These are phyloP conservation scores for Cherax destructor DNA, from an alignment of 1,140 invertebrate species.

Conservation along the genomic window DNA sequence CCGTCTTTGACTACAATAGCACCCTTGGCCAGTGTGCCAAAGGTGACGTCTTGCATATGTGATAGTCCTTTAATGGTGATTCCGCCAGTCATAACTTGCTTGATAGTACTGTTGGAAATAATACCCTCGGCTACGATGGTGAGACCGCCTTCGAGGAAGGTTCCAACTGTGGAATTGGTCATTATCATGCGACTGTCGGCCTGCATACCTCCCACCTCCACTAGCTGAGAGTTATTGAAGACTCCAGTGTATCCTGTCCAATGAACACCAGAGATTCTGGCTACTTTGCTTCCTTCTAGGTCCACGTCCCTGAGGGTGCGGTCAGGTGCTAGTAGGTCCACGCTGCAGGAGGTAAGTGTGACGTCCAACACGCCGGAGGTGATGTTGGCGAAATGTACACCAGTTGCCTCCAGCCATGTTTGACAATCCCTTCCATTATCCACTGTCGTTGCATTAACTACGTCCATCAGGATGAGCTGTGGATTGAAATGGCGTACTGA, in stretches of 20 bases:
- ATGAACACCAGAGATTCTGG: conserved; percentile 25
- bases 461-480: conserved; percentile 50
- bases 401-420: conserved; percentile 52
- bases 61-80: conserved; percentile 19
- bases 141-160: conserved; percentile 7
- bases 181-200: conserved; percentile 56
- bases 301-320: conserved; percentile 50
- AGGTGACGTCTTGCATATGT: conserved; percentile 43
- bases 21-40: conserved; percentile 20
- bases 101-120: conserved; percentile 34
- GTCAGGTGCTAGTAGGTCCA: conserved; percentile 45
- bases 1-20: conserved; percentile 34
- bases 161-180: conserved; percentile 28
- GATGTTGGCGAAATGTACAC: conserved; percentile 37
- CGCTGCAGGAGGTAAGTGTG: conserved; percentile 30
- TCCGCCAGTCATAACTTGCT: conserved; percentile 5
- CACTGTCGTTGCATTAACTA: conserved; percentile 21
- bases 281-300: conserved; percentile 18
- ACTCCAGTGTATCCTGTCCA: conserved; percentile 57
- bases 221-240: conserved; percentile 50
- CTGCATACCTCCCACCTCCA: conserved; percentile 18
- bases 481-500: too few relatives aligned
- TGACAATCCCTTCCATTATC: conserved; percentile 41
- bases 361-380: conserved; percentile 48
- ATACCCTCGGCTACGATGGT: conserved; percentile 32